phyloP scores from a whole-genome alignment of 2,888 invertebrate genomes.

The Drosophila stalkeri region DNA sequence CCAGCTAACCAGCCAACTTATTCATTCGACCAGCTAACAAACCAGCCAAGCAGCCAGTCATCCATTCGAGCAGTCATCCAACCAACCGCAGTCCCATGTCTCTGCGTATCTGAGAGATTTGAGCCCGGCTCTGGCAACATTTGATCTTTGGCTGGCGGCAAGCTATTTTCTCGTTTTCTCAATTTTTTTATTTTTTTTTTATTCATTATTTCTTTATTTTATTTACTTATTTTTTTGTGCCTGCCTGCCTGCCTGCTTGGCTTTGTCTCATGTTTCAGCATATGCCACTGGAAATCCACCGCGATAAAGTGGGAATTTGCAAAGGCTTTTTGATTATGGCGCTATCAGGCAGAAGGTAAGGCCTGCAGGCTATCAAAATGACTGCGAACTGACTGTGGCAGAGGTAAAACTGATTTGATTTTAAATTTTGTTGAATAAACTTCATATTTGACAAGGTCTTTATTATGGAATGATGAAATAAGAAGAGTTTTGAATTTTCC shows the following conservation, averaged over 20 bases:
- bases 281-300: conserved; percentile 60
- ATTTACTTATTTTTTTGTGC: background rate
- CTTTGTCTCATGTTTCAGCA: conserved; percentile 64
- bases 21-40: conserved; percentile 27
- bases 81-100: conserved; percentile 65
- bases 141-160: conserved; percentile 76
- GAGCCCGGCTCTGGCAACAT: conserved; percentile 60
- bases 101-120: conserved; percentile 72
- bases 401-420: background rate
- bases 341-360: conserved; percentile 15
- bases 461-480: background rate
- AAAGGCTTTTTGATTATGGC: conserved; percentile 31
- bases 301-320: conserved; percentile 42
- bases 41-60: conserved; percentile 26
- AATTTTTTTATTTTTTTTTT: conserved; percentile 19
- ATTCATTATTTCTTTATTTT: conserved; percentile 19
- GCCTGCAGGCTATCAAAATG: conserved; percentile 11
- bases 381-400: conserved; percentile 16
- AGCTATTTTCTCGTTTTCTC: conserved; percentile 55
- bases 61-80: conserved; percentile 24
- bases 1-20: conserved; percentile 29
- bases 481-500: too few relatives aligned
- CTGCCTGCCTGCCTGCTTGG: conserved; percentile 17
- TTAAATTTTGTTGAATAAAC: background rate
- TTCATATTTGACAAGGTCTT: conserved; percentile 2